phyloP scores from a whole-genome alignment of 2,113 vertebrate genomes.

The Myanophis thanlyinensis region DNA sequence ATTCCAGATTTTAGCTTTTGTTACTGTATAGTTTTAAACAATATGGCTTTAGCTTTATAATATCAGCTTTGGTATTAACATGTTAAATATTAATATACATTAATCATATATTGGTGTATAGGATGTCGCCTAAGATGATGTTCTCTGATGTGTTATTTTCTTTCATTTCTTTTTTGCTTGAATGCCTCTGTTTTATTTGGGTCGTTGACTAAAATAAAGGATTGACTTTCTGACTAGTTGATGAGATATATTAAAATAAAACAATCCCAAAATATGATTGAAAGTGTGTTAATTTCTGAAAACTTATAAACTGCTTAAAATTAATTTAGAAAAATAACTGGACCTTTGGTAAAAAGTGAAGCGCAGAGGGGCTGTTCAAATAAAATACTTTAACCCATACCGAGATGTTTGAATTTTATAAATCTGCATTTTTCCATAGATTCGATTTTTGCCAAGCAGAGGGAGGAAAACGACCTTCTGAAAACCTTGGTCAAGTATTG shows the following conservation, averaged over 20 bases:
- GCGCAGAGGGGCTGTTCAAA: background rate
- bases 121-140: background rate
- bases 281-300: background rate
- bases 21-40: background rate
- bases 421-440: slow-evolving; percentile 64
- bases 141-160: background rate
- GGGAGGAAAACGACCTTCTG: slow-evolving; percentile 88
- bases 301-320: background rate
- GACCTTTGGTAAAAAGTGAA: background rate
- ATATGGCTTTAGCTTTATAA: background rate
- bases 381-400: background rate
- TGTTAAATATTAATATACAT: background rate
- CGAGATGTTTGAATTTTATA: background rate
- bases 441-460: slow-evolving; percentile 95
- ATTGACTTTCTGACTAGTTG: background rate
- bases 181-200: background rate
- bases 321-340: background rate
- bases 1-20: background rate
- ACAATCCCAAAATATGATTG: background rate
- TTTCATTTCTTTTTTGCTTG: background rate
- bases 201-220: background rate
- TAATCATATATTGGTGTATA: background rate
- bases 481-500: slow-evolving; percentile 97
- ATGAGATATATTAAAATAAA: background rate
- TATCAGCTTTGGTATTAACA: background rate